These are phyloP conservation scores for Pteruthius melanotis DNA, from an alignment of 2,113 vertebrate genomes.

Conservation along the genomic window DNA sequence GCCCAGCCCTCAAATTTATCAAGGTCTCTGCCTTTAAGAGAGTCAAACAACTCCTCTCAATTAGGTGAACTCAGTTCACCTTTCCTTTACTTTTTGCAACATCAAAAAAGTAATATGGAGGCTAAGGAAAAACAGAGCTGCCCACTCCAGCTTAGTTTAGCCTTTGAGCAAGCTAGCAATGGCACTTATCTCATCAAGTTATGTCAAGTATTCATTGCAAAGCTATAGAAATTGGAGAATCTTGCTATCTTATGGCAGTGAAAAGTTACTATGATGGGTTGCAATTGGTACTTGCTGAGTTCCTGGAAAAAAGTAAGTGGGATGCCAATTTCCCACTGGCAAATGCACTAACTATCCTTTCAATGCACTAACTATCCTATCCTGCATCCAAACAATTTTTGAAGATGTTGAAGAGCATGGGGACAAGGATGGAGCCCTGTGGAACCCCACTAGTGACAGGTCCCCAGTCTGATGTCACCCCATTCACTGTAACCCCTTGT, in stretches of 20 bases:
- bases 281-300: neutral
- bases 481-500: neutral
- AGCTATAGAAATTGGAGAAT: neutral
- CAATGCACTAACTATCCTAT: neutral
- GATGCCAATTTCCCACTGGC: neutral
- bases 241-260: neutral
- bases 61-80: neutral
- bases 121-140: neutral
- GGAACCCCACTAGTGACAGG: neutral
- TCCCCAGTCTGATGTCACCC: neutral
- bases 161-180: neutral
- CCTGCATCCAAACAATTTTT: neutral
- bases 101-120: neutral
- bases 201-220: neutral
- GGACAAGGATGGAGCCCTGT: no score
- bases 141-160: neutral
- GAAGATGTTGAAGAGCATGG: neutral
- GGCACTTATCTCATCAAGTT: neutral
- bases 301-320: neutral
- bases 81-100: neutral
- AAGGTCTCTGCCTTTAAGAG: neutral
- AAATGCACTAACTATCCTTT: neutral
- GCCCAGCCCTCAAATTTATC: neutral
- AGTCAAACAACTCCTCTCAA: neutral
- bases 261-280: neutral